These are phyloP conservation scores for Cataglyphis cursor DNA, from an alignment of 2,888 invertebrate species.

Conservation along the genomic window DNA sequence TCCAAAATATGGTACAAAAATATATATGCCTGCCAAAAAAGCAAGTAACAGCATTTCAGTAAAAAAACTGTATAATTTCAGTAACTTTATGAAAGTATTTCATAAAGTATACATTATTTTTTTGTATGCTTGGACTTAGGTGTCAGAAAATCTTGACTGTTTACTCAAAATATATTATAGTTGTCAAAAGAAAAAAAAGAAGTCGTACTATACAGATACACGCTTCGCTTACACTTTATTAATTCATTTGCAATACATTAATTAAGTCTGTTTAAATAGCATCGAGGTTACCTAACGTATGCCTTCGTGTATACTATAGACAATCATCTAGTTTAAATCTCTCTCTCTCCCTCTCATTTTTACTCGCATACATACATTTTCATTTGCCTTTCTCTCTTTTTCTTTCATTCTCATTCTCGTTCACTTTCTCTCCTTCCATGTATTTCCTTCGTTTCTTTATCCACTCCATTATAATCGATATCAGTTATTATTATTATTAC, in stretches of 20 bases:
- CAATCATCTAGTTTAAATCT: conserved; percentile 83
- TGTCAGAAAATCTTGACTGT: background rate
- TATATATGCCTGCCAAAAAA: background rate
- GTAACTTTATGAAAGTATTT: background rate
- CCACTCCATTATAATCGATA: conserved; percentile 74
- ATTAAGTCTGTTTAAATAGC: conserved; percentile 87
- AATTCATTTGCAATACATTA: conserved; percentile 86
- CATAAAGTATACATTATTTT: background rate
- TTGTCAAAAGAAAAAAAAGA: conserved; percentile 64
- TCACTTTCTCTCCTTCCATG: conserved; percentile 52
- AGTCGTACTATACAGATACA: conserved; percentile 81
- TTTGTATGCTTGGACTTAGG: background rate
- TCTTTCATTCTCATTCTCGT: conserved; percentile 31
- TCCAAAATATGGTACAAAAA: no score
- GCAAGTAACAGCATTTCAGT: background rate
- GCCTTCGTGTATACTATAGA: conserved; percentile 86
- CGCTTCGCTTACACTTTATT: conserved; percentile 86
- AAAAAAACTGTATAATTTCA: background rate
- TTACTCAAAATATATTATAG: conserved; percentile 15
- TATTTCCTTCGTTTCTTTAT: conserved; percentile 65
- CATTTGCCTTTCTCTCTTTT: conserved; percentile 37
- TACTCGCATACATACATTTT: conserved; percentile 40
- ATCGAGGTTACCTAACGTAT: conserved; percentile 84
- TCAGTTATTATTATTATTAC: conserved; percentile 80
- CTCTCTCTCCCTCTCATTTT: conserved; percentile 42